Evolutionary conservation across 2,888 invertebrate species (phyloP), one percentile per base, ranked within the genome.

Genomic region (Lypha dubia): DNA sequence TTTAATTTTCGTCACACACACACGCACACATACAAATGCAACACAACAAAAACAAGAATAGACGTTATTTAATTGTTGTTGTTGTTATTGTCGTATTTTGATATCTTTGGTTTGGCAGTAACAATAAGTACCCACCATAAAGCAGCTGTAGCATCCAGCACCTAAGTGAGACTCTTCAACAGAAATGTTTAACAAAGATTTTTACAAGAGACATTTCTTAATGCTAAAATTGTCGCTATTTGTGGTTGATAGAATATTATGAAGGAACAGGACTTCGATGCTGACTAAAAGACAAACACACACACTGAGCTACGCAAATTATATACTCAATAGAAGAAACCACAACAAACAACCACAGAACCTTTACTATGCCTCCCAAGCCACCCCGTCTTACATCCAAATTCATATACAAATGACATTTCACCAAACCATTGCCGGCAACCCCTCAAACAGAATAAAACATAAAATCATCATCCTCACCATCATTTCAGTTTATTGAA

Each of bases 1-100:
- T 90, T 90, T 89, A 90, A 90, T 90, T 90, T 89, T 87, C 86
- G 87, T 87, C 88, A 88, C 88, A 85, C 15, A 60, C 6, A 88
- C 88, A 88, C 88, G 28, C 6, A 22, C 4, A 32, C 65, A 65
- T 4, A n/a, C 46, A 49, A 49, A 17, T 17, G 3, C n/a, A 85
- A 86, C 81, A 84, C 63, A 15, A 22, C 44, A 56, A 44, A 73
- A 49, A 60, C 35, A 20, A 11, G 46, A 3, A 17, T 70, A 73
- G 71, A 75, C 62, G 67, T 63, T 79, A 68, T 62, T 65, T n/a
- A n/a, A 49, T 56, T 67, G 67, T 22, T 63, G 73, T 77, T 67
- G 67, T 20, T 63, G 70, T 77, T 67, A 75, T 65, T 79, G 73
- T 83, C 49, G 77, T 83, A 86, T 86, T 87, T 87, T 85, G 86